Evolutionary conservation across 2,888 invertebrate genomes (phyloP), one percentile per base, ranked within the genome.

Genomic region (Eupelmus urozonus): DNA sequence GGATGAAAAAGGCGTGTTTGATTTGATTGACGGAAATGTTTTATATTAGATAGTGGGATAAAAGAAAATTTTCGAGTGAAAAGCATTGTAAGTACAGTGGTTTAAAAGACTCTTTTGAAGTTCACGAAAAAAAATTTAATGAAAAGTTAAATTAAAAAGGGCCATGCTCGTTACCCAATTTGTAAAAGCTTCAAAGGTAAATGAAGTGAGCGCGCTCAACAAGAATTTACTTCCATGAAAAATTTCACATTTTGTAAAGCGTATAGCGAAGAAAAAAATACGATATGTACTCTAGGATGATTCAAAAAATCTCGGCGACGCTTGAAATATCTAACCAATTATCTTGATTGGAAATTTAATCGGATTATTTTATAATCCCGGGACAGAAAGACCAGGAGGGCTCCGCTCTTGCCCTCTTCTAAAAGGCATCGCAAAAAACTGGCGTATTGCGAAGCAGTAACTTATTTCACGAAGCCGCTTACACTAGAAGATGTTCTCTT

Each of bases 301-400:
- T 27, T 42, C 55, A 55, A 63, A 55, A 20, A 25, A 55, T 49
- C 13, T 63, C 53, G 23, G 29, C 27, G 20, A 51, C 25, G 53
- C 59, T 71, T 13, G 57, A 65, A 72, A 66, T 63, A 78, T 69
- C 65, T 18, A 40, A 74, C 49, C 57, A 78, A 78, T 78, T 78
- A 74, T 59, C 55, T 69, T 74, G 74, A 74, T 78, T 69, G 78
- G 65, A 74, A 63, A 74, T 49, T 62, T 78, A 73, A 78, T 74
- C 78, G 63, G 74, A 69, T 78, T 78, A 78, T 42, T 57, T 42
- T 55, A 69, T 69, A 69, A 78, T 74, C 42, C 42, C 45, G 11
- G 16, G 40, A 40, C 27, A 45, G 20, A 63, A 63, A 71, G 62
- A 57, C n/a, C 20, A n/a, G 7, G 1, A n/a, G 25, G 13, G 25